A percentile compares a stretch with the other conserved stretches of the same genome.
Evolutionary conservation across 2,797 vertebrate species (phyloP).

Genomic region (Oryzias sinensis): DNA sequence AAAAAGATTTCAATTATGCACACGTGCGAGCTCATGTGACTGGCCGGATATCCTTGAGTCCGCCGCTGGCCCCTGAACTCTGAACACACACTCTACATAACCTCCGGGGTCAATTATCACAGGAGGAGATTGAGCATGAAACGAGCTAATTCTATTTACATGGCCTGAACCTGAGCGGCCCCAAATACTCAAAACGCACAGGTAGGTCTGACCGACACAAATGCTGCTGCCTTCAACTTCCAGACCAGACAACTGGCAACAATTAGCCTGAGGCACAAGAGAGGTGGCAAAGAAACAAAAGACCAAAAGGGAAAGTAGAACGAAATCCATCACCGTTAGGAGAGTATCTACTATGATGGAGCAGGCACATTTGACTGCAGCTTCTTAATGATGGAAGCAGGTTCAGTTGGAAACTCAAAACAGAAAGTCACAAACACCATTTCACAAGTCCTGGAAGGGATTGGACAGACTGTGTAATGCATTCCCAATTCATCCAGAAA

Average conservation of each 20-base stretch:
- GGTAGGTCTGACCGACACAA: constrained; percentile 58
- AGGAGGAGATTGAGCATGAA: constrained; percentile 60
- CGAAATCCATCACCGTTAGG: neutral
- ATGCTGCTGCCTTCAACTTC: constrained; percentile 64
- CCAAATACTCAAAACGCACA: constrained; percentile 41
- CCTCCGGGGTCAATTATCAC: constrained; percentile 50
- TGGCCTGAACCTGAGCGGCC: constrained; percentile 33
- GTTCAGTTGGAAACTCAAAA: constrained; percentile 23
- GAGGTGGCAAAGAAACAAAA: neutral
- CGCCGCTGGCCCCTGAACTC: constrained; percentile 42
- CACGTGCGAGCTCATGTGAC: constrained; percentile 37
- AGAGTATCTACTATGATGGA: constrained; percentile 2
- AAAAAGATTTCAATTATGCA: constrained; percentile 40
- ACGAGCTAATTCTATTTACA: constrained; percentile 57
- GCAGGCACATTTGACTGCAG: constrained; percentile 20
- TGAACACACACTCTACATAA: constrained; percentile 16
- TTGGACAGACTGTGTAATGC: constrained; percentile 53
- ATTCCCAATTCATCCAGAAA: constrained; percentile 47
- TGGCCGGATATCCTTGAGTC: constrained; percentile 57
- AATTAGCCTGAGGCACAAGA: constrained; percentile 78
- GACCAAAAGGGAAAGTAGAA: neutral
- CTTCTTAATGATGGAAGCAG: constrained; percentile 25
- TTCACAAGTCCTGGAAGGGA: constrained; percentile 59
- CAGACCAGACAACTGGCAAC: constrained; percentile 81
- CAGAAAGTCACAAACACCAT: constrained; percentile 32